A percentile compares a stretch with the other conserved stretches of the same genome.
Conservation (phyloP, 2,797 vertebrate species). For the Myioborus miniatus region DNA sequence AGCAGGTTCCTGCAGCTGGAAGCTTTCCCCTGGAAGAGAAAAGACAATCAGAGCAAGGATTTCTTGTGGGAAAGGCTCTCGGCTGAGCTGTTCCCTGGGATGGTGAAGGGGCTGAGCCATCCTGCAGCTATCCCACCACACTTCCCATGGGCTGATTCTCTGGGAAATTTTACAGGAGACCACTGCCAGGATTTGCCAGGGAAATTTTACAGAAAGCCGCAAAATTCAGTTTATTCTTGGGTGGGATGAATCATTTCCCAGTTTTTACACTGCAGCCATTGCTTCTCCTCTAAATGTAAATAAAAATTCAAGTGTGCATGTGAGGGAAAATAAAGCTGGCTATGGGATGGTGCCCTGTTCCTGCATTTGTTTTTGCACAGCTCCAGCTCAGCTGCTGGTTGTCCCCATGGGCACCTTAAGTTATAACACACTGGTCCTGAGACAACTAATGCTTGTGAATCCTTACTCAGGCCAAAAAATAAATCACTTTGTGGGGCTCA, state of each 20-base stretch:
- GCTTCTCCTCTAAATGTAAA: neutral
- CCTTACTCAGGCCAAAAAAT: neutral
- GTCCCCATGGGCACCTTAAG: neutral
- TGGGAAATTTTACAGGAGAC: neutral
- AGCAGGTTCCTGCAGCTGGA: neutral
- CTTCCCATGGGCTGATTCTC: neutral
- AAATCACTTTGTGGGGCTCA: neutral
- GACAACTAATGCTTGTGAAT: neutral
- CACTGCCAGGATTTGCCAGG: neutral
- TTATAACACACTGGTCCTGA: neutral
- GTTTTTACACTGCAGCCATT: neutral
- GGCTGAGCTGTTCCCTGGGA: neutral
- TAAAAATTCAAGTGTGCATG: neutral
- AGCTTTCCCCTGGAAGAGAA: neutral
- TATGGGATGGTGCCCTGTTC: neutral
- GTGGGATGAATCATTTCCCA: neutral
- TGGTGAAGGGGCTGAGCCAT: fast-evolving
- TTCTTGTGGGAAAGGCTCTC: neutral
- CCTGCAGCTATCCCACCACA: neutral
- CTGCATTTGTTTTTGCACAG: neutral
- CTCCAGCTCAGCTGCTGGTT: neutral
- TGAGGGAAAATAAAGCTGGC: neutral
- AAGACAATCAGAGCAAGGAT: neutral
- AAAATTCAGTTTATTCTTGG: neutral
- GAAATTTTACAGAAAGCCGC: neutral